A percentile compares a stretch with the other conserved stretches of the same genome.
Conservation (phyloP, 2,113 vertebrate genomes). For the Phrynosoma blainvillii region DNA sequence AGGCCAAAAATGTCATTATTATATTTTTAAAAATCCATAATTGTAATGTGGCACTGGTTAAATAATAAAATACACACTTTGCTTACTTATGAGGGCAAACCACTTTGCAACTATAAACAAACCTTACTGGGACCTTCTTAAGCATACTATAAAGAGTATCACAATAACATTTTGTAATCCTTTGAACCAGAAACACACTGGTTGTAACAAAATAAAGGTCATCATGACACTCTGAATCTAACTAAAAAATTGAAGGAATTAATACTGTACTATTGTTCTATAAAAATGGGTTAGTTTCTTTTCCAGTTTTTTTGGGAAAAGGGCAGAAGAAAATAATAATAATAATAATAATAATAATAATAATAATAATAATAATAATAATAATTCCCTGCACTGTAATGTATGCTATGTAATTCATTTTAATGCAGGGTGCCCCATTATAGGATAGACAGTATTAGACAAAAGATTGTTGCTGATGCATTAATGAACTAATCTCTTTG, state of each 20-base stretch:
- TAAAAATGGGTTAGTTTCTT: neutral
- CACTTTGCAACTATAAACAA: neutral
- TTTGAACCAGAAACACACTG: neutral
- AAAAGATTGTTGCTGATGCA: neutral
- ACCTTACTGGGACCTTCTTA: neutral
- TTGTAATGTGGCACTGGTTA: neutral
- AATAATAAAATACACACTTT: neutral
- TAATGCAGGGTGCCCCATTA: too few relatives aligned
- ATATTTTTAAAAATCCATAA: neutral
- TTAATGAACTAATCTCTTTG: neutral
- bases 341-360: too few relatives aligned
- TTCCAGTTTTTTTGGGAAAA: neutral
- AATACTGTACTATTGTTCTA: neutral
- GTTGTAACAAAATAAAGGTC: neutral
- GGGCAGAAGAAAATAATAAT: too few relatives aligned
- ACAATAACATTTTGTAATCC: neutral
- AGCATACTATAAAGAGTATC: conserved; percentile 3
- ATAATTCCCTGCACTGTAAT: neutral
- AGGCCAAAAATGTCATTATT: neutral
- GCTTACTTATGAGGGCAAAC: conserved; percentile 2
- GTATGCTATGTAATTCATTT: neutral
- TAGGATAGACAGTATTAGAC: too few relatives aligned
- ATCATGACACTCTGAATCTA: neutral
- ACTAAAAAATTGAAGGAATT: neutral
- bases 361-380: too few relatives aligned